Percentiles rank a stretch among this genome's conserved stretches.
Conservation (phyloP, 1,140 invertebrate genomes). For the Harlomillsia oculata region DNA sequence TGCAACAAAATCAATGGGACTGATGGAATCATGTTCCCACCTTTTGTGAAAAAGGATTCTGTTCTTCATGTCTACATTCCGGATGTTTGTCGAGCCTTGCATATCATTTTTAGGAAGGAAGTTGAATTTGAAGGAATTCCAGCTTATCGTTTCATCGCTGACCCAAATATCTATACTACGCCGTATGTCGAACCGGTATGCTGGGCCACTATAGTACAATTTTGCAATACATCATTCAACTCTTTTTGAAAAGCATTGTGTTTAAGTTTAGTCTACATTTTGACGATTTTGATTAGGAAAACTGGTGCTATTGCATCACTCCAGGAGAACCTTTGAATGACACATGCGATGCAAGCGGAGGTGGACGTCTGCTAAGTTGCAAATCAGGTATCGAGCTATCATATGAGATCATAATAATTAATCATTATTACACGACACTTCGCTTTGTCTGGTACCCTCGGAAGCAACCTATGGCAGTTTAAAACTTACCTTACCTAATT, state of each 20-base stretch:
- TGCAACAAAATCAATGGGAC: slow-evolving; percentile 5
- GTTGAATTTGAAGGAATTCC: slow-evolving; percentile 55
- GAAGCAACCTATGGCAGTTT: background rate
- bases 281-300: slow-evolving; percentile 52
- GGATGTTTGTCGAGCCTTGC: slow-evolving; percentile 47
- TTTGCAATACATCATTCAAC: background rate
- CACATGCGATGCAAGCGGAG: slow-evolving; percentile 1
- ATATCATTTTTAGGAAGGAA: slow-evolving; percentile 50
- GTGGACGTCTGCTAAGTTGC: slow-evolving; percentile 6
- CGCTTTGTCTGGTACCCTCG: background rate
- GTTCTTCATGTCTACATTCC: background rate
- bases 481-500: too few relatives aligned
- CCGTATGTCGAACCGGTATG: background rate
- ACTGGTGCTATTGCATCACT: slow-evolving; percentile 62
- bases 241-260: slow-evolving; percentile 54
- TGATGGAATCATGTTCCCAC: slow-evolving; percentile 47
- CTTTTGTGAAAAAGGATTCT: slow-evolving; percentile 45
- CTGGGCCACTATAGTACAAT: background rate
- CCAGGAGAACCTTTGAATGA: slow-evolving; percentile 39
- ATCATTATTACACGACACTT: too few relatives aligned
- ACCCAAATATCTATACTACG: slow-evolving; percentile 29
- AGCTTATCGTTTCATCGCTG: slow-evolving; percentile 54
- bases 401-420: too few relatives aligned
- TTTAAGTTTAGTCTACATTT: too few relatives aligned
- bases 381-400: too few relatives aligned